Percentiles rank a stretch among this genome's conserved stretches.
Conservation (phyloP, 2,797 vertebrate genomes). For the Selene dorsalis region DNA sequence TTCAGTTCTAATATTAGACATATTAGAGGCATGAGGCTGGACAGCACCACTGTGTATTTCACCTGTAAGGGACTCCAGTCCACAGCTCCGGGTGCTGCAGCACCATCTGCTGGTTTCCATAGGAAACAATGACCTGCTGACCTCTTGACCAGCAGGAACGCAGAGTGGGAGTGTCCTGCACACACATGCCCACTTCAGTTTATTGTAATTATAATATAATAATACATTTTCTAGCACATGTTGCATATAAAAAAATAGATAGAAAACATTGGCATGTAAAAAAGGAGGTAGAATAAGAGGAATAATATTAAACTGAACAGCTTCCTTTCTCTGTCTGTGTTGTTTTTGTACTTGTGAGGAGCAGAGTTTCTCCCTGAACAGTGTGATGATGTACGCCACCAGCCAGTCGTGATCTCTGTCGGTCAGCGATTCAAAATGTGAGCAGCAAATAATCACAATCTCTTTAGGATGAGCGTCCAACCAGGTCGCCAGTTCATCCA, state of each 20-base stretch:
- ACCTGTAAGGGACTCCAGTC: conserved; percentile 82
- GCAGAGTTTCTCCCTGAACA: conserved; percentile 85
- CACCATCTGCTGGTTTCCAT: conserved; percentile 77
- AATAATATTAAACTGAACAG: too few species aligned
- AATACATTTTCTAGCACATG: too few species aligned
- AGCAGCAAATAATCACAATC: conserved; percentile 86
- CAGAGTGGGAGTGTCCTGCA: conserved; percentile 86
- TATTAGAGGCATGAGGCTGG: not conserved
- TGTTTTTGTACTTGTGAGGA: conserved; percentile 79
- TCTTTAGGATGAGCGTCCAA: conserved; percentile 86
- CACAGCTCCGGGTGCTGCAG: conserved; percentile 83
- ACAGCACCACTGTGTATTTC: conserved; percentile 6
- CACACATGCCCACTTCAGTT: not conserved
- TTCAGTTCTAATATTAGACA: not conserved
- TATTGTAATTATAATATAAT: too few species aligned
- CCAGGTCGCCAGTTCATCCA: conserved; percentile 86
- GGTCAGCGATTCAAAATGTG: conserved; percentile 85
- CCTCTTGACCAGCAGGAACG: conserved; percentile 84
- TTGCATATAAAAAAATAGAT: too few species aligned
- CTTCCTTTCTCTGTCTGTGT: not conserved
- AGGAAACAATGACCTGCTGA: conserved; percentile 89
- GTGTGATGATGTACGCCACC: conserved; percentile 78
- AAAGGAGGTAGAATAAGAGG: too few species aligned
- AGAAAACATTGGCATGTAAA: too few species aligned
- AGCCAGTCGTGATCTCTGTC: conserved; percentile 81